Evolutionary conservation across 2,113 vertebrate species (phyloP).

Genomic region (Bagarius yarrelli): DNA sequence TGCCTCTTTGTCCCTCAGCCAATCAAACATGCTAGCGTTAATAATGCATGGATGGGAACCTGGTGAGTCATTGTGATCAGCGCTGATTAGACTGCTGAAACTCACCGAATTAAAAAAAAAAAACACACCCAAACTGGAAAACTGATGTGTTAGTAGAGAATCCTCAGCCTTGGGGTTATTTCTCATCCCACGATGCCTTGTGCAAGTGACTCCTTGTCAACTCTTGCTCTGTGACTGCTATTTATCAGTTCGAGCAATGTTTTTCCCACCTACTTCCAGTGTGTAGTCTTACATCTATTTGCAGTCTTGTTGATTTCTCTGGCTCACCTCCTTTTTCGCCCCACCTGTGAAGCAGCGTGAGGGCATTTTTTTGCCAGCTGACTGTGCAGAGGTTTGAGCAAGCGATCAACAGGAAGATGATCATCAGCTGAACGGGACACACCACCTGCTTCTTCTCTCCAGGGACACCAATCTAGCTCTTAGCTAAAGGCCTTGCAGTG

Average conservation of each 20-base stretch:
- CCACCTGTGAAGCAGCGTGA: conserved; percentile 19
- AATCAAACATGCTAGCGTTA: conserved; percentile 44
- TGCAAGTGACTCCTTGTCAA: neutral
- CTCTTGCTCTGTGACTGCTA: neutral
- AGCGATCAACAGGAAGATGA: conserved; percentile 22
- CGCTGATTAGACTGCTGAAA: conserved; percentile 50
- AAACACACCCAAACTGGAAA: neutral
- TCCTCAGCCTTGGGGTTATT: neutral
- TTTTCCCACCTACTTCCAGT: neutral
- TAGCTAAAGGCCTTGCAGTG: neutral
- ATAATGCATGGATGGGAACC: conserved; percentile 51
- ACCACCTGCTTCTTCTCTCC: conserved; percentile 6
- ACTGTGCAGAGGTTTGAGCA: conserved; percentile 7
- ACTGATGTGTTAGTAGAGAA: neutral
- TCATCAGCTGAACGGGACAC: conserved; percentile 4
- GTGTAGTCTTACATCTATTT: neutral
- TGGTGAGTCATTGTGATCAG: conserved; percentile 34
- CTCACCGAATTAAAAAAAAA: conserved; percentile 2
- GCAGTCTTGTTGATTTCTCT: neutral
- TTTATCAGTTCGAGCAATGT: neutral
- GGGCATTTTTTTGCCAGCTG: neutral
- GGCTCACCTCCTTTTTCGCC: neutral
- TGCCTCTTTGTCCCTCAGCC: neutral
- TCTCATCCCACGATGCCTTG: neutral
- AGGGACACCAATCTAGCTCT: conserved; percentile 11